These are phyloP conservation scores for Dipodomys merriami DNA, from an alignment of 2,113 vertebrate genomes.

Conservation along the genomic window DNA sequence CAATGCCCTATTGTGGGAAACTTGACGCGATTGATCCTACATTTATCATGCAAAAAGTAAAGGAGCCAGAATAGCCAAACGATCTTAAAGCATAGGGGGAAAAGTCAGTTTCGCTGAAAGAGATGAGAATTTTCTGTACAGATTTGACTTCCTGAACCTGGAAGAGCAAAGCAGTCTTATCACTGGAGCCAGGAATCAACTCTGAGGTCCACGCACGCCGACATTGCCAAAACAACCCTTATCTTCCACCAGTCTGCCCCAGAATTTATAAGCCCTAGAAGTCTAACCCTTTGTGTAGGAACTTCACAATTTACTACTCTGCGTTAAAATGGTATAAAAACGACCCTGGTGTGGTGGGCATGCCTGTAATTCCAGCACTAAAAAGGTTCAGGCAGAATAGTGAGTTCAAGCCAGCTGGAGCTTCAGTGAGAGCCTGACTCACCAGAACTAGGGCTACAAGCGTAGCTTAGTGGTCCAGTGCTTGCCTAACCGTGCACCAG, in stretches of 20 bases:
- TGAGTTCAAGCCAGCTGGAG: not conserved
- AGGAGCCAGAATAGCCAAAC: not conserved
- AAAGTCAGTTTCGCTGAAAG: not conserved
- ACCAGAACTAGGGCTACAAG: no score
- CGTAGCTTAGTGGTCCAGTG: not conserved
- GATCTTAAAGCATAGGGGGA: no score
- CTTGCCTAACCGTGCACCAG: not conserved
- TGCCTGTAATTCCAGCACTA: not conserved
- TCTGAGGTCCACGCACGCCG: not conserved
- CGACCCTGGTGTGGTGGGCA: not conserved
- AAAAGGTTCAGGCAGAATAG: no score
- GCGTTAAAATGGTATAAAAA: not conserved
- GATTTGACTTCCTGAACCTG: not conserved
- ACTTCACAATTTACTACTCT: not conserved
- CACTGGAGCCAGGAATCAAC: not conserved
- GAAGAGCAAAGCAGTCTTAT: not conserved
- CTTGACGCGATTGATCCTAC: not conserved
- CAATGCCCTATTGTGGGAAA: not conserved
- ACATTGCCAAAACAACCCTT: not conserved
- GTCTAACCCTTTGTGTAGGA: not conserved
- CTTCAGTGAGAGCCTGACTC: not conserved
- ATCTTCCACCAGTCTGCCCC: not conserved
- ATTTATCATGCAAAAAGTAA: not conserved
- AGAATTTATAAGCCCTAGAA: not conserved
- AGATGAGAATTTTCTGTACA: not conserved